phyloP scores from a whole-genome alignment of 2,113 vertebrate species.

The Athene noctua region DNA sequence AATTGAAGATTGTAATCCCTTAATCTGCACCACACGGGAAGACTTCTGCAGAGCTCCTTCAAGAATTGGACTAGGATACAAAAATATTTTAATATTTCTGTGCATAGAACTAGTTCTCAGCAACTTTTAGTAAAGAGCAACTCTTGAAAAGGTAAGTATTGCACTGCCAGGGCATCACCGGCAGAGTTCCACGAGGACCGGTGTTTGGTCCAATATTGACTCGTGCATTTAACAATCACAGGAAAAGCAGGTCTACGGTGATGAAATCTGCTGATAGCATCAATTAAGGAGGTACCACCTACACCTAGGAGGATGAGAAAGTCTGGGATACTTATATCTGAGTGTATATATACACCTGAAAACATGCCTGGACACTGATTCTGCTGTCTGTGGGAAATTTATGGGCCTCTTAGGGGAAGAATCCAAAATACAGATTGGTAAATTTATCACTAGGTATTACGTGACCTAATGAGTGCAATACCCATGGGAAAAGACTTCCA shows the following conservation, averaged over 20 bases:
- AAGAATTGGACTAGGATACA: neutral
- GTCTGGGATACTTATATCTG: neutral
- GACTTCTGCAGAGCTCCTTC: neutral
- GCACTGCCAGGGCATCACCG: neutral
- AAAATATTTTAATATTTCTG: neutral
- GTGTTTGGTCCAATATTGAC: neutral
- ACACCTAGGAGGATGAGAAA: neutral
- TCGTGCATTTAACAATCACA: neutral
- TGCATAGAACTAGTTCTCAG: neutral
- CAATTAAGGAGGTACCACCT: neutral
- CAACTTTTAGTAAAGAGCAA: neutral
- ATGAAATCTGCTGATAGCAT: neutral
- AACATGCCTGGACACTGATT: neutral
- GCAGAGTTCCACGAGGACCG: neutral
- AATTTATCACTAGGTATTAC: neutral
- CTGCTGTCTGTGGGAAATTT: neutral
- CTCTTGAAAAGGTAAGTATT: neutral
- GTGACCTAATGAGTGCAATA: neutral
- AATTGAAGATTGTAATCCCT: neutral
- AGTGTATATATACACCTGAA: neutral
- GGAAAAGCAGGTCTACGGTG: neutral
- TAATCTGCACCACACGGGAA: neutral
- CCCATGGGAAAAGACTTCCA: neutral
- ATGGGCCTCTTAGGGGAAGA: neutral
- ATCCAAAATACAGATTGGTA: neutral